A percentile compares a stretch with the other conserved stretches of the same genome.
These are phyloP conservation scores for Apistogramma diplotaenia DNA, from an alignment of 2,113 vertebrate genomes.

Conservation along the genomic window DNA sequence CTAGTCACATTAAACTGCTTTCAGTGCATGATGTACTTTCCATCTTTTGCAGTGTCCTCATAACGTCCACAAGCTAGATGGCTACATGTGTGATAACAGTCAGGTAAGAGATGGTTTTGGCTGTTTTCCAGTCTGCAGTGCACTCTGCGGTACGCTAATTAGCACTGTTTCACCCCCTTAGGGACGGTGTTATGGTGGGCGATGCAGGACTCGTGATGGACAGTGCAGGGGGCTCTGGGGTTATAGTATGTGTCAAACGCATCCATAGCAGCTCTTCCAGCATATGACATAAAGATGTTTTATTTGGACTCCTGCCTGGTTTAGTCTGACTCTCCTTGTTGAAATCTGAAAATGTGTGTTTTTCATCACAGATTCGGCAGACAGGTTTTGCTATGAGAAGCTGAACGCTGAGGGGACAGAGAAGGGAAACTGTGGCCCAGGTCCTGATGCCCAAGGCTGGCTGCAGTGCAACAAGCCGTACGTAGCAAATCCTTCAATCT, in stretches of 20 bases:
- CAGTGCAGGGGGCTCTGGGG: conserved; percentile 90
- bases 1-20: background rate
- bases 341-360: background rate
- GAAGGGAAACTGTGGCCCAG: conserved; percentile 90
- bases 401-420: conserved; percentile 93
- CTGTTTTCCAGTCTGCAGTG: background rate
- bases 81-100: conserved; percentile 87
- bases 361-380: conserved; percentile 79
- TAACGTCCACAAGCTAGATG: conserved; percentile 93
- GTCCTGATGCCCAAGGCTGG: conserved; percentile 84
- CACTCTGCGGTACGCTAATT: background rate
- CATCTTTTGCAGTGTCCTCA: conserved; percentile 83
- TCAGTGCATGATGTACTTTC: background rate
- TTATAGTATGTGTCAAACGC: conserved; percentile 75
- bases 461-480: conserved; percentile 95
- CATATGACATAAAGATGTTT: background rate
- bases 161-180: conserved; percentile 36
- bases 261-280: background rate
- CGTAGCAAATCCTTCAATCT: conserved; percentile 46
- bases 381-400: conserved; percentile 95
- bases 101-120: conserved; percentile 77
- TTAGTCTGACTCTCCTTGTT: background rate
- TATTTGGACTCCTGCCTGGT: background rate
- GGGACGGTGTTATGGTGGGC: conserved; percentile 91
- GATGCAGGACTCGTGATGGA: conserved; percentile 88